Evolutionary conservation across 1,140 invertebrate genomes (phyloP).

Genomic region (Drosophila punjabiensis): DNA sequence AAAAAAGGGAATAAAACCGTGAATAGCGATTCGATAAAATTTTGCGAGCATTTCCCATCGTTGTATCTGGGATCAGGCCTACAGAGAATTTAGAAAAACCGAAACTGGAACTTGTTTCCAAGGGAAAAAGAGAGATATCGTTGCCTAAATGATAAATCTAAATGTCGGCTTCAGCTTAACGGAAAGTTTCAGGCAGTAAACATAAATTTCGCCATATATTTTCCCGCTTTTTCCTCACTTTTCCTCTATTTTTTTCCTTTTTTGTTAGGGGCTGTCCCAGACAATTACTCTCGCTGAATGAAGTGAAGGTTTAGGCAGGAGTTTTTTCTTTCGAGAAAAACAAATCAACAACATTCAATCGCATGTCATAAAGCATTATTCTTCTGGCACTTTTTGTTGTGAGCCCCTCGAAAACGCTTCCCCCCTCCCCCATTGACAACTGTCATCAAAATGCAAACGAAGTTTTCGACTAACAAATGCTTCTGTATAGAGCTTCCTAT

Average conservation of each 20-base stretch:
- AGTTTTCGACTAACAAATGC: slow-evolving; percentile 63
- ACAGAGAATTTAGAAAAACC: slow-evolving; percentile 23
- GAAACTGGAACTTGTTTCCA: slow-evolving; percentile 24
- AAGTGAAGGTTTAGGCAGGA: slow-evolving; percentile 29
- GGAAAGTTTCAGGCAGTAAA: slow-evolving; percentile 38
- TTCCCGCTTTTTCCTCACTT: not conserved
- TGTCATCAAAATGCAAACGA: slow-evolving; percentile 84
- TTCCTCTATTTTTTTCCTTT: slow-evolving; percentile 1
- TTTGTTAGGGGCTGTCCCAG: slow-evolving; percentile 24
- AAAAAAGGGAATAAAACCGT: slow-evolving; percentile 58
- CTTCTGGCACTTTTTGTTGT: slow-evolving; percentile 17
- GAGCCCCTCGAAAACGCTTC: not conserved
- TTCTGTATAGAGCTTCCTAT: slow-evolving; percentile 62
- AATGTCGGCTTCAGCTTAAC: slow-evolving; percentile 32
- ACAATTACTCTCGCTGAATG: slow-evolving; percentile 57
- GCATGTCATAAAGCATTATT: slow-evolving; percentile 81
- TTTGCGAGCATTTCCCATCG: slow-evolving; percentile 38
- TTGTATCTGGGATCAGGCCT: slow-evolving; percentile 16
- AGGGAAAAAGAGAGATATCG: slow-evolving; percentile 1
- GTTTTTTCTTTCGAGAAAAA: slow-evolving; percentile 34
- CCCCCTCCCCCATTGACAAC: slow-evolving; percentile 31
- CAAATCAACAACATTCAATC: slow-evolving; percentile 79
- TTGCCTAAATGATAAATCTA: slow-evolving; percentile 44
- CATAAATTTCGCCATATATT: slow-evolving; percentile 45
- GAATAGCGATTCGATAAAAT: slow-evolving; percentile 49